Conservation (phyloP, 1,140 invertebrate species). For the Pomacea maculata region DNA sequence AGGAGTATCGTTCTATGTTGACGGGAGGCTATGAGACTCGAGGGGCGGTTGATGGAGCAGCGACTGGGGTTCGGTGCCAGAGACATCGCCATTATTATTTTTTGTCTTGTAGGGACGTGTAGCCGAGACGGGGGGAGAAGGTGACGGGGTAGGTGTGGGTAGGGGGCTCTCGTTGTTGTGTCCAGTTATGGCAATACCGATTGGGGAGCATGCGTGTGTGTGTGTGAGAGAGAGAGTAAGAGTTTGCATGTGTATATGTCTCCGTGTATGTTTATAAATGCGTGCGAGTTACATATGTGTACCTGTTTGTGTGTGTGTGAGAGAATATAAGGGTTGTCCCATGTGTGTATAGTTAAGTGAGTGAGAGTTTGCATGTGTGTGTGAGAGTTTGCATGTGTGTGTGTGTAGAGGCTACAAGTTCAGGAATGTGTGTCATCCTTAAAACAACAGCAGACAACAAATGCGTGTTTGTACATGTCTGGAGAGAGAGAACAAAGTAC, state of each 20-base stretch:
- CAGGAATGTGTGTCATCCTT: neutral
- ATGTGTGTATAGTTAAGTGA: slow-evolving; percentile 2
- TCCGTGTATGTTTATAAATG: neutral
- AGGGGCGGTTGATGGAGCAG: too few relatives aligned
- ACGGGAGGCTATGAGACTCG: too few relatives aligned
- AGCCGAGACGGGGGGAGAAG: too few relatives aligned
- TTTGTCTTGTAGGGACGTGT: too few relatives aligned
- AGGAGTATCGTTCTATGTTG: too few relatives aligned
- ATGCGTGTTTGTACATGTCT: neutral
- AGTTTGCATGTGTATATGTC: neutral
- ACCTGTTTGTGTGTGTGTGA: neutral
- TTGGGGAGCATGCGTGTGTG: neutral
- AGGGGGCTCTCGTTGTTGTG: too few relatives aligned
- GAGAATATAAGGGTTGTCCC: too few relatives aligned
- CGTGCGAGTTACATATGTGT: too few relatives aligned
- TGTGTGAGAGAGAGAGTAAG: neutral
- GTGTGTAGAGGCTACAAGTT: neutral
- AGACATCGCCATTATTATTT: too few relatives aligned
- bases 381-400: neutral
- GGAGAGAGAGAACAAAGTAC: neutral
- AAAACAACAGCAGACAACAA: neutral
- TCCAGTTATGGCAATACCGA: too few relatives aligned
- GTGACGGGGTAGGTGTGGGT: too few relatives aligned
- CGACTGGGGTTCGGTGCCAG: too few relatives aligned
- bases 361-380: slow-evolving; percentile 12